Evolutionary conservation across 2,113 vertebrate genomes (phyloP).

Genomic region (Columba janthina): DNA sequence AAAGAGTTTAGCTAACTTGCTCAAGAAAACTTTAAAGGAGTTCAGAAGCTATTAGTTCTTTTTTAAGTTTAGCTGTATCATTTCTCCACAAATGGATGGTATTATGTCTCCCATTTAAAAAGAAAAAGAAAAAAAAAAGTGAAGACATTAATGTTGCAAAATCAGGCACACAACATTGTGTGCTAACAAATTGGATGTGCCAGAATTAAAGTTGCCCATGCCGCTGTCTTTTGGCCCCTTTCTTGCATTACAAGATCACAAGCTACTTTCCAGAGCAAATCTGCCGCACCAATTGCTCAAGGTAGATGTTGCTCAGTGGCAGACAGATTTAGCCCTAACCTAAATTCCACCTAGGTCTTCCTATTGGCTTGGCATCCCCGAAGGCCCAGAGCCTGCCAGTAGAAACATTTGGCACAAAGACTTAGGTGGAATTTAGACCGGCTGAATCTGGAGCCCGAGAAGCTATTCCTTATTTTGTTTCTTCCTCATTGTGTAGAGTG

Average conservation of each 20-base stretch:
- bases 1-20: background rate
- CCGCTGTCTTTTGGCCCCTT: background rate
- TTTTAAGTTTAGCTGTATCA: background rate
- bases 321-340: background rate
- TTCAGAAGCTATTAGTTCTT: background rate
- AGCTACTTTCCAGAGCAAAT: background rate
- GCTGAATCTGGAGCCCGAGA: constrained; percentile 44
- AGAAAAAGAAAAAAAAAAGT: background rate
- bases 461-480: constrained; percentile 61
- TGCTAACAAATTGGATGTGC: constrained; percentile 5
- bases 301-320: background rate
- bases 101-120: background rate
- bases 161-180: background rate
- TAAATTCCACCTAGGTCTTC: constrained; percentile 11
- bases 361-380: background rate
- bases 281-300: background rate
- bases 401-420: constrained; percentile 34
- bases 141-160: constrained; percentile 33
- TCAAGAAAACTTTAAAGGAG: background rate
- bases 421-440: constrained; percentile 49
- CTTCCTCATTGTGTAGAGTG: constrained; percentile 45
- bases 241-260: background rate
- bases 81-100: background rate
- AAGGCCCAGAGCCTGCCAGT: background rate
- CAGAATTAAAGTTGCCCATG: background rate